Percentiles rank a stretch among this genome's conserved stretches.
Conservation (phyloP, 1,140 invertebrate species). For the Aphaenogaster floridana region DNA sequence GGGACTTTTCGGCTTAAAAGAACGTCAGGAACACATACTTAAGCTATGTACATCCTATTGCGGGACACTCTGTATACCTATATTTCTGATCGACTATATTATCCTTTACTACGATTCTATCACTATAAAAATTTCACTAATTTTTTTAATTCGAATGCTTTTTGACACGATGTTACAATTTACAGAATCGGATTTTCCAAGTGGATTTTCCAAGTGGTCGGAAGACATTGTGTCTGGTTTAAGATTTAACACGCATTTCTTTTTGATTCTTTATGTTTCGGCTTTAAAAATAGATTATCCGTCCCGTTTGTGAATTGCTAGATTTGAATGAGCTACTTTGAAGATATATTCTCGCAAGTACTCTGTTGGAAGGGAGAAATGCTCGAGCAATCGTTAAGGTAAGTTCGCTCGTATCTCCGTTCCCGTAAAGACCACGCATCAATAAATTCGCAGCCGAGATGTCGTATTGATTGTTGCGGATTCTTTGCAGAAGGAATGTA, state of each 20-base stretch:
- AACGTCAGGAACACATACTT: too few relatives aligned
- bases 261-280: neutral
- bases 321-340: constrained; percentile 18
- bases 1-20: too few relatives aligned
- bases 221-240: neutral
- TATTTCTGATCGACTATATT: neutral
- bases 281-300: constrained; percentile 32
- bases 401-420: constrained; percentile 44
- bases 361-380: neutral
- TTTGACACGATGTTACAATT: neutral
- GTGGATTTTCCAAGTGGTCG: neutral
- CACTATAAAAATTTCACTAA: neutral
- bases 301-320: neutral
- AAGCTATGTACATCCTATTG: too few relatives aligned
- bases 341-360: constrained; percentile 19
- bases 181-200: neutral
- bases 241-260: neutral
- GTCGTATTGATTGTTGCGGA: constrained; percentile 32
- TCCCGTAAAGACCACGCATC: constrained; percentile 31
- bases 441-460: constrained; percentile 32
- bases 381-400: constrained; percentile 32
- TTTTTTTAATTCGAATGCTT: neutral
- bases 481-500: neutral
- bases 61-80: neutral
- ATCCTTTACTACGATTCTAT: neutral